Conservation (phyloP, 1,140 invertebrate species). For the Apis cerana region DNA sequence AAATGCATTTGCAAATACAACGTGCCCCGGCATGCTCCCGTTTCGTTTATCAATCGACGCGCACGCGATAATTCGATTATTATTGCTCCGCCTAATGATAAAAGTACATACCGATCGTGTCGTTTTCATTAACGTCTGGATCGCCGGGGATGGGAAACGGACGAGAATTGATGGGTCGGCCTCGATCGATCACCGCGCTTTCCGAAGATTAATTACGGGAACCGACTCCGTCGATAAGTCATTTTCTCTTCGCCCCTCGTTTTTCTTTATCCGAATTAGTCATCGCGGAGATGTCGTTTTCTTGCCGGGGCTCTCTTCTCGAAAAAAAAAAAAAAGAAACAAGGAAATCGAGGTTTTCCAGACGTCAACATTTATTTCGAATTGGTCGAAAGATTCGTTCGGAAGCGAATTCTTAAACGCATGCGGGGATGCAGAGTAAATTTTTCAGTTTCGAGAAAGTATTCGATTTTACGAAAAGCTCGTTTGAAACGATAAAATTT, state of each 20-base stretch:
- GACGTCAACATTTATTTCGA: no score
- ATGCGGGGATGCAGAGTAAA: no score
- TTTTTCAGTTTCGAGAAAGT: no score
- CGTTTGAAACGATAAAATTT: neutral
- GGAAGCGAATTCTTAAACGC: no score
- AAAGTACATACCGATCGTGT: constrained; percentile 51
- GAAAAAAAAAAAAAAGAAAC: neutral
- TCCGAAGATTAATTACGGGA: constrained; percentile 40
- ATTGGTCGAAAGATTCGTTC: no score
- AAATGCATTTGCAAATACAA: constrained; percentile 51
- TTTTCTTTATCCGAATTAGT: constrained; percentile 28
- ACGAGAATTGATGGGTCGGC: constrained; percentile 31
- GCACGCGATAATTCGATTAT: constrained; percentile 50
- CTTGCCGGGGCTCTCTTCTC: constrained; percentile 22
- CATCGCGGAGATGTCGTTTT: constrained; percentile 27
- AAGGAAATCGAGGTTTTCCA: no score
- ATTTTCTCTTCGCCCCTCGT: neutral
- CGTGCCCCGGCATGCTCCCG: neutral
- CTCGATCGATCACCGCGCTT: neutral
- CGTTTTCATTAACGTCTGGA: constrained; percentile 40
- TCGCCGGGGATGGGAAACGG: neutral
- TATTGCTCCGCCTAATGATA: constrained; percentile 53
- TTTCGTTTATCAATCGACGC: constrained; percentile 47
- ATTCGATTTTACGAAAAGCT: no score
- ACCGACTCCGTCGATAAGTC: constrained; percentile 37